Evolutionary conservation across 2,797 vertebrate species (phyloP).

Genomic region (Gymnocypris eckloni): DNA sequence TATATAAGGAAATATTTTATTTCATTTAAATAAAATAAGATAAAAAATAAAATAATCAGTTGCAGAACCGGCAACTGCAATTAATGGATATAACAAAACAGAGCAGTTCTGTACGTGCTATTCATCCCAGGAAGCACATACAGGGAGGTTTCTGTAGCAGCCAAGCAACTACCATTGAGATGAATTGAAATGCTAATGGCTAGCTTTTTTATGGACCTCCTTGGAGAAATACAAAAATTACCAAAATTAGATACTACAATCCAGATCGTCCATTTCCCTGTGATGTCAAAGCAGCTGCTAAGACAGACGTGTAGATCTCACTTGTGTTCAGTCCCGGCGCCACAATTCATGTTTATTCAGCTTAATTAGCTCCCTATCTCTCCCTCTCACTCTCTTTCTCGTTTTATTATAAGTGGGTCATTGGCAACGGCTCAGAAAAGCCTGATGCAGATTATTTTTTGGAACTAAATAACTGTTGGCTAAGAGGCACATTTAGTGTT

Average conservation of each 20-base stretch:
- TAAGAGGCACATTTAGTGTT: not conserved
- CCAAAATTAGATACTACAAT: not conserved
- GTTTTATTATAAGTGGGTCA: conserved; percentile 49
- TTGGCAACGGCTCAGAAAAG: conserved; percentile 36
- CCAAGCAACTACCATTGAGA: conserved; percentile 7
- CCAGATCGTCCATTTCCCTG: conserved; percentile 9
- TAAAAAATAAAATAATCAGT: not conserved
- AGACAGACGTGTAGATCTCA: conserved; percentile 56
- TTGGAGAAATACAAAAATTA: not conserved
- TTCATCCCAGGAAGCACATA: not conserved
- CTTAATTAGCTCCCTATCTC: conserved; percentile 65
- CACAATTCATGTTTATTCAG: conserved; percentile 70
- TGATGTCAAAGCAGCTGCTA: conserved; percentile 34
- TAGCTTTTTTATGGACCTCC: conserved; percentile 6
- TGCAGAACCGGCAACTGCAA: not conserved
- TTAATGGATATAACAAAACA: not conserved
- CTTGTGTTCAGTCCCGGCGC: conserved; percentile 50
- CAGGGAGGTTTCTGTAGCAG: not conserved
- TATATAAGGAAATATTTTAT: not conserved
- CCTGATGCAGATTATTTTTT: conserved; percentile 46
- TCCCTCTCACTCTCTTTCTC: conserved; percentile 1
- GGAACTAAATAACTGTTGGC: conserved; percentile 37
- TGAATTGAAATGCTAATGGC: conserved; percentile 4
- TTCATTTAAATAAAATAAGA: not conserved
- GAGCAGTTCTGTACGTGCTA: not conserved